These are phyloP conservation scores for Trichopria drosophilae DNA, from an alignment of 2,888 invertebrate species.

Conservation along the genomic window DNA sequence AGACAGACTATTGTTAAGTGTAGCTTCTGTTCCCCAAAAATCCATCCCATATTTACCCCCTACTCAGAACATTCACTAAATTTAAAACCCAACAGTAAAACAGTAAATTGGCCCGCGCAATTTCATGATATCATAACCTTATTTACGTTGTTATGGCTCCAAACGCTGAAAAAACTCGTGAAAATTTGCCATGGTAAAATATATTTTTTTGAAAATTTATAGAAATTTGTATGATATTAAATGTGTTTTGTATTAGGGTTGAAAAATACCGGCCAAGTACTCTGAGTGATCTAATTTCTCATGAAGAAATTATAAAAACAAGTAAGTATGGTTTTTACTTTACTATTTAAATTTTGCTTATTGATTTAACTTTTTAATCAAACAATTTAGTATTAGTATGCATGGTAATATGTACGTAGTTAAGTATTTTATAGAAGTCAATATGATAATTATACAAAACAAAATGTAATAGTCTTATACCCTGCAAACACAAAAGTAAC, in stretches of 20 bases:
- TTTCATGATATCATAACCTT: too few relatives aligned
- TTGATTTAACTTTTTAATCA: slow-evolving; percentile 8
- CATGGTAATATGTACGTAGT: not conserved
- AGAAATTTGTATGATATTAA: not conserved
- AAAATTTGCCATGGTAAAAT: slow-evolving; percentile 28
- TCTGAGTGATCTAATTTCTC: slow-evolving; percentile 92
- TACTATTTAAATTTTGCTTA: slow-evolving; percentile 4
- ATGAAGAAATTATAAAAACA: slow-evolving; percentile 94
- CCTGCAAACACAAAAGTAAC: too few relatives aligned
- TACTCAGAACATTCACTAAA: too few relatives aligned
- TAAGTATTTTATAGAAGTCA: slow-evolving; percentile 3
- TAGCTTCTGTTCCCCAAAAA: too few relatives aligned
- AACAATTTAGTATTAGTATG: slow-evolving; percentile 10
- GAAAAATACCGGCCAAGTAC: slow-evolving; percentile 96
- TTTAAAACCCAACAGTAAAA: too few relatives aligned
- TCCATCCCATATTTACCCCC: too few relatives aligned
- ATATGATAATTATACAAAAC: too few relatives aligned
- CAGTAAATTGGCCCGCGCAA: too few relatives aligned
- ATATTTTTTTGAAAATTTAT: not conserved
- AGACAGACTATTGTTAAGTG: too few relatives aligned
- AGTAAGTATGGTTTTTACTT: slow-evolving; percentile 66
- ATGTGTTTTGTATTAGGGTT: slow-evolving; percentile 71
- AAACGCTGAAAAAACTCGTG: slow-evolving; percentile 1
- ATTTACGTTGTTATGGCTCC: slow-evolving; percentile 18
- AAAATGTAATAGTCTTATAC: too few relatives aligned